Evolutionary conservation across 2,888 invertebrate species (phyloP).

Genomic region (Dugesia japonica): DNA sequence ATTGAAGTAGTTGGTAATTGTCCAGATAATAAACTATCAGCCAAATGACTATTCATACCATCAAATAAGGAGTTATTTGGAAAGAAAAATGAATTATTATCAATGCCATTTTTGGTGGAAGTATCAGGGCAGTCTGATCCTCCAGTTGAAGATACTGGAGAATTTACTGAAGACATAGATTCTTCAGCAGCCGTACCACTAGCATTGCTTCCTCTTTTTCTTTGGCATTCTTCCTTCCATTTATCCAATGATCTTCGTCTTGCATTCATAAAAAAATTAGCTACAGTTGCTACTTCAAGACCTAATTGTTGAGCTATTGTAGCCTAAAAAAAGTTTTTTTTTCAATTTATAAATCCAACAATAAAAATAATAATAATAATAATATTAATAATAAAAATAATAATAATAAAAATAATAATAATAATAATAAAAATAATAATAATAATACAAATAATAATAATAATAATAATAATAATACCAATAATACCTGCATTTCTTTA

Average conservation of each 20-base stretch:
- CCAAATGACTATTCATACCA: constrained; percentile 14
- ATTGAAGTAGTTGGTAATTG: constrained; percentile 8
- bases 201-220: background rate
- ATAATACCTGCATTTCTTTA: constrained; percentile 85
- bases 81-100: constrained; percentile 15
- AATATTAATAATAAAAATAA: no score
- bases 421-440: no score
- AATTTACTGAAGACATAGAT: background rate
- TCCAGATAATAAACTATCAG: background rate
- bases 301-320: constrained; percentile 91
- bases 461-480: no score
- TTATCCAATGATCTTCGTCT: constrained; percentile 72
- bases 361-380: no score
- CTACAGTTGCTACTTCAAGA: constrained; percentile 86
- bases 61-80: constrained; percentile 2
- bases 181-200: background rate
- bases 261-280: constrained; percentile 99
- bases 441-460: no score
- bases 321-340: constrained; percentile 60
- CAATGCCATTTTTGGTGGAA: background rate
- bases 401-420: no score
- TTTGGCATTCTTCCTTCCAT: constrained; percentile 57
- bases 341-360: no score
- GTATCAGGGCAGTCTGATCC: background rate
- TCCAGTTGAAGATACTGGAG: background rate